Evolutionary conservation across 2,797 vertebrate species (phyloP).

Genomic region (Pteropus rufus): DNA sequence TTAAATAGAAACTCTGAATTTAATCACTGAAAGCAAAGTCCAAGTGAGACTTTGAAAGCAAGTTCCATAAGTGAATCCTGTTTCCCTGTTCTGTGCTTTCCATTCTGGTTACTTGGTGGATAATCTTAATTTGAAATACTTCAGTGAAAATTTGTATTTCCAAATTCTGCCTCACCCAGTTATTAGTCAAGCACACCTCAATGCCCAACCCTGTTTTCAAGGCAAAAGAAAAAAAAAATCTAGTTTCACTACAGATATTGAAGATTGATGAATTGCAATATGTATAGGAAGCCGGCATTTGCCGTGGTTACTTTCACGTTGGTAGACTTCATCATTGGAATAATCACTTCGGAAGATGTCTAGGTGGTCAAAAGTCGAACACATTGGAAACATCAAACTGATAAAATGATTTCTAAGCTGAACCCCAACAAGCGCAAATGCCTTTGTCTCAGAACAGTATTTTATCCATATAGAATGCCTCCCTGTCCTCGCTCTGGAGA

Average conservation of each 20-base stretch:
- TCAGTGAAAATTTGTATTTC: background rate
- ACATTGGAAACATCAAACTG: no score
- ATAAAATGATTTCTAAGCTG: background rate
- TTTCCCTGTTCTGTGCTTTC: background rate
- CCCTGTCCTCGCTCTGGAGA: background rate
- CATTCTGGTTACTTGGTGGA: background rate
- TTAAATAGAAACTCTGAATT: slow-evolving; percentile 10
- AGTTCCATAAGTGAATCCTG: background rate
- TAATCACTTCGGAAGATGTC: background rate
- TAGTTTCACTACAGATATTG: background rate
- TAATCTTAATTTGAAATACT: background rate
- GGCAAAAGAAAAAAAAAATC: background rate
- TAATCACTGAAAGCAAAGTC: slow-evolving; percentile 2
- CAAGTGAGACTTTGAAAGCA: background rate
- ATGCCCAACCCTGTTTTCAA: background rate
- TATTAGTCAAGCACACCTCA: slow-evolving; percentile 38
- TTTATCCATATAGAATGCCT: background rate
- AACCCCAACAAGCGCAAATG: background rate
- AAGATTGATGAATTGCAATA: background rate
- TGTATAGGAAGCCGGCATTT: background rate
- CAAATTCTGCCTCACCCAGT: background rate
- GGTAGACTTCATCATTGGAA: background rate
- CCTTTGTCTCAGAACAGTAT: background rate
- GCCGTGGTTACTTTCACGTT: background rate
- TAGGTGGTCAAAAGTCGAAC: background rate